Evolutionary conservation across 2,888 invertebrate species (phyloP).

Genomic region (Nomada flava): DNA sequence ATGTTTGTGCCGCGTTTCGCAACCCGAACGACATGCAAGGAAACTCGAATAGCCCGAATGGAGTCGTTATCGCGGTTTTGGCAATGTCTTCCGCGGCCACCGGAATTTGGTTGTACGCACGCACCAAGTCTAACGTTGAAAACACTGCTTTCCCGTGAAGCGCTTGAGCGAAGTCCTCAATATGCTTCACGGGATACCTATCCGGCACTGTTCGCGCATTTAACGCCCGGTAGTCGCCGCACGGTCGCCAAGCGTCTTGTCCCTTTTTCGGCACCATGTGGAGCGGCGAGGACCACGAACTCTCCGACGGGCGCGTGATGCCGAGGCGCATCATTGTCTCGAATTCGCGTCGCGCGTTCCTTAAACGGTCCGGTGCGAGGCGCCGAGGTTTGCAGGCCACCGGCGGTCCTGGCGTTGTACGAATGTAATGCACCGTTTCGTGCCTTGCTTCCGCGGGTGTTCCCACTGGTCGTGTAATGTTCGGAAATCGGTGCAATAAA

Average conservation of each 20-base stretch:
- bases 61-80: constrained; percentile 5
- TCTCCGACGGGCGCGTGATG: not conserved
- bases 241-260: not conserved
- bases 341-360: not conserved
- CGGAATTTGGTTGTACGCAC: not conserved
- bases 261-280: constrained; percentile 5
- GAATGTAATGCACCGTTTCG: not conserved
- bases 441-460: not conserved
- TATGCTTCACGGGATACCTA: constrained; percentile 2
- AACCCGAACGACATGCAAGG: no score
- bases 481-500: no score
- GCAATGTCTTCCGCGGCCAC: constrained; percentile 7
- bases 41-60: no score
- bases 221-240: not conserved
- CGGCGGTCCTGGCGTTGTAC: not conserved
- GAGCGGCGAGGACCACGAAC: not conserved
- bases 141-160: constrained; percentile 14
- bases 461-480: not conserved
- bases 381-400: constrained; percentile 3
- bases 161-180: not conserved
- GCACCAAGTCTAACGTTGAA: not conserved
- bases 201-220: constrained; percentile 6
- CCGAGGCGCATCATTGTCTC: not conserved
- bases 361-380: not conserved
- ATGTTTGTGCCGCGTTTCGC: no score